These are phyloP conservation scores for Pseudochirops cupreus DNA, from an alignment of 2,797 vertebrate genomes.

Conservation along the genomic window DNA sequence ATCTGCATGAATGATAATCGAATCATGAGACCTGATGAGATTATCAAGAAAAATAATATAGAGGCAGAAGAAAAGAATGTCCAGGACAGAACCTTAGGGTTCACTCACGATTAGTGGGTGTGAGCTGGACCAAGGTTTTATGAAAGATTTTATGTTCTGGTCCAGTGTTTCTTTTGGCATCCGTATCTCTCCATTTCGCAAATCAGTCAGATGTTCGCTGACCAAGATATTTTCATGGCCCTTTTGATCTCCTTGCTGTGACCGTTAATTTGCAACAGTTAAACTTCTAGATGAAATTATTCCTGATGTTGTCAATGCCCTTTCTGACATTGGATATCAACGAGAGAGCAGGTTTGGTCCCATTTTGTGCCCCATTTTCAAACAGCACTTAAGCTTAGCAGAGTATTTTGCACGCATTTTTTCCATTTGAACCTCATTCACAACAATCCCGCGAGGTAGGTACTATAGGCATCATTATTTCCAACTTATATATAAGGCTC, in stretches of 20 bases:
- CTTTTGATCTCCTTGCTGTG: not conserved
- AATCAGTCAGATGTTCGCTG: not conserved
- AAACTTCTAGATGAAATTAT: not conserved
- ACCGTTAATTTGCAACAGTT: not conserved
- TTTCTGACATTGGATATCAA: not conserved
- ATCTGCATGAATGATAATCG: not conserved
- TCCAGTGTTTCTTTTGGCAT: not conserved
- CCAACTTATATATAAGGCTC: not conserved
- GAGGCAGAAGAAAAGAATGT: not conserved
- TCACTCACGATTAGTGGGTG: not conserved
- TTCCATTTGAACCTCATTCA: not conserved
- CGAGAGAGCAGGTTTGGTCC: not conserved
- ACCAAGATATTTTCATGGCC: not conserved
- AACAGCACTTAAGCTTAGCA: not conserved
- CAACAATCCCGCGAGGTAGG: too few species aligned
- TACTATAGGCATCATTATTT: not conserved
- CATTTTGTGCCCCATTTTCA: not conserved
- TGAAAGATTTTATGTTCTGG: not conserved
- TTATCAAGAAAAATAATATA: not conserved
- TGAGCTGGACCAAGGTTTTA: not conserved
- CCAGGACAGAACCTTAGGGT: not conserved
- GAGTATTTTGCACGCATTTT: not conserved
- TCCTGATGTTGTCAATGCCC: not conserved
- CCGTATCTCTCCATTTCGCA: not conserved
- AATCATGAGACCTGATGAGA: not conserved